Percentiles rank a stretch among this genome's conserved stretches.
These are phyloP conservation scores for Onychomys leucogaster DNA, from an alignment of 2,797 vertebrate genomes.

Conservation along the genomic window DNA sequence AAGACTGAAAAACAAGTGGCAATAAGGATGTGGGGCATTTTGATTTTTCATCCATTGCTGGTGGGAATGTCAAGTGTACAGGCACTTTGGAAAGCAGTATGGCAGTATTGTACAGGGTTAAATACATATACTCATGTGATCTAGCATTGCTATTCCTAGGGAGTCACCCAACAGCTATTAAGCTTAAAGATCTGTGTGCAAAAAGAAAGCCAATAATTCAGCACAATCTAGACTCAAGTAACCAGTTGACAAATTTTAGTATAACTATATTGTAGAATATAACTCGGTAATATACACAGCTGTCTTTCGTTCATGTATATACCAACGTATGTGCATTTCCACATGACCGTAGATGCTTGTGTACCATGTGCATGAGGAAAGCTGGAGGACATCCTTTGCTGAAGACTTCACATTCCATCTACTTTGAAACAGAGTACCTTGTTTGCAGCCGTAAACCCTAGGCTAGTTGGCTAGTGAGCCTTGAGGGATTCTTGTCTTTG, in stretches of 20 bases:
- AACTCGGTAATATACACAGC: conserved; percentile 40
- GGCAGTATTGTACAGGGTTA: neutral
- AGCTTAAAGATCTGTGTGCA: neutral
- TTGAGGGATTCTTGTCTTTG: neutral
- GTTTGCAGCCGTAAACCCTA: neutral
- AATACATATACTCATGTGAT: neutral
- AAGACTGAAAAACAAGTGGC: neutral
- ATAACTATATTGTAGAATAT: neutral
- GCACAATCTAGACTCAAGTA: conserved; percentile 7
- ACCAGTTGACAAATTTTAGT: conserved; percentile 10
- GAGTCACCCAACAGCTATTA: conserved; percentile 43
- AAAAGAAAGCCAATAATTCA: neutral
- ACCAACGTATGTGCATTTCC: neutral
- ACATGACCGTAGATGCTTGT: neutral
- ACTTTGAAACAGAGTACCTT: neutral
- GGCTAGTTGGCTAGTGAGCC: neutral
- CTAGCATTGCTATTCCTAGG: conserved; percentile 2
- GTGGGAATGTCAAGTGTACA: neutral
- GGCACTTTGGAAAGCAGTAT: neutral
- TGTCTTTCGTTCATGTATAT: neutral
- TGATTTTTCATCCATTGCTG: neutral
- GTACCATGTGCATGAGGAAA: neutral
- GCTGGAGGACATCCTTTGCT: neutral
- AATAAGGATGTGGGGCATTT: neutral
- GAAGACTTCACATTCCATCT: neutral